Conservation (phyloP, 2,888 invertebrate genomes). For the Koerneria pararmatus region DNA sequence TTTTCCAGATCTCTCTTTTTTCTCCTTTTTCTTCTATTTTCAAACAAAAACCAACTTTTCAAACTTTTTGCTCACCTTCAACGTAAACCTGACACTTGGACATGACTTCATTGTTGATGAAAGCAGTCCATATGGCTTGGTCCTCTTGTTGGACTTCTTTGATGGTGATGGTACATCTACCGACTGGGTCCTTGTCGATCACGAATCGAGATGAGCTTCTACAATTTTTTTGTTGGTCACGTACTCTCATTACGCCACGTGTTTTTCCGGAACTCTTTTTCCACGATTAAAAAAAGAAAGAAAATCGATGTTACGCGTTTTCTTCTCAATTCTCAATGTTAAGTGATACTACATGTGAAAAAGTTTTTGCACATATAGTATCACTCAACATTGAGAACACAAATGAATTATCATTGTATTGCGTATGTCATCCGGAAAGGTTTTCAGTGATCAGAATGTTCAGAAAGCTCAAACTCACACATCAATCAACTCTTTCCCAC, state of each 20-base stretch:
- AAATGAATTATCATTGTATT: no score
- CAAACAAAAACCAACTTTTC: background rate
- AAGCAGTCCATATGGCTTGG: conserved; percentile 82
- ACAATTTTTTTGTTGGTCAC: no score
- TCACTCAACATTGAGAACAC: no score
- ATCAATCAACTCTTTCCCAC: conserved; percentile 73
- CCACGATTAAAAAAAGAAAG: no score
- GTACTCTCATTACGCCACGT: no score
- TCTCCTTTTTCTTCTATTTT: background rate
- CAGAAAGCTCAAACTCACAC: conserved; percentile 58
- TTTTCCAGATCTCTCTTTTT: no score
- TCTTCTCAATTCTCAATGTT: no score
- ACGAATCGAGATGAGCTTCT: conserved; percentile 65
- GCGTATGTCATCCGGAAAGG: no score
- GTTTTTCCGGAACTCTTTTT: no score
- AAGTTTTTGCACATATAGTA: no score
- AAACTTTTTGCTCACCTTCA: conserved; percentile 66
- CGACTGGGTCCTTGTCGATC: conserved; percentile 86
- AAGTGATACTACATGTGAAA: no score
- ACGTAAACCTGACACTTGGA: conserved; percentile 78
- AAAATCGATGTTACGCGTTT: no score
- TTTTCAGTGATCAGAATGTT: conserved; percentile 18
- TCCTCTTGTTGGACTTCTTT: conserved; percentile 79
- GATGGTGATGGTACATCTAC: conserved; percentile 81
- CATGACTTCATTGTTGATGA: conserved; percentile 81